phyloP scores from a whole-genome alignment of 2,113 vertebrate genomes.

The Callithrix jacchus region DNA sequence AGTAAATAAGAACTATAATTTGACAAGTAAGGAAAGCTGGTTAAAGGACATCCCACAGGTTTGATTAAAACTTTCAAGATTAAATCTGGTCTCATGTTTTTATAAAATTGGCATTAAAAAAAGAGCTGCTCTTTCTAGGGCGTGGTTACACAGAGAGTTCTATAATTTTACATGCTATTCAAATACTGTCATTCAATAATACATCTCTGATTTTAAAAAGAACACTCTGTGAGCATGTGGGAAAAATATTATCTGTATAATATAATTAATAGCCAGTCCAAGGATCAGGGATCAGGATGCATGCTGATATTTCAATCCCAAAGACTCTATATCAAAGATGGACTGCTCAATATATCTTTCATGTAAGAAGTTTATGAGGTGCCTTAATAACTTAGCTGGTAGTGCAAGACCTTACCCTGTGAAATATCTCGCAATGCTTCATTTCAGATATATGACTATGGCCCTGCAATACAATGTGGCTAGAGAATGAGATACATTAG shows the following conservation, averaged over 20 bases:
- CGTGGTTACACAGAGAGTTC: conserved; percentile 62
- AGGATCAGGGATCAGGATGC: conserved; percentile 68
- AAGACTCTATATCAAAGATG: conserved; percentile 69
- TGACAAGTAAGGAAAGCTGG: conserved; percentile 32
- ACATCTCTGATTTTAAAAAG: conserved; percentile 28
- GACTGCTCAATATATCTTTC: conserved; percentile 78
- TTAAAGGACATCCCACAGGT: conserved; percentile 54
- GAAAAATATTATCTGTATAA: conserved; percentile 73
- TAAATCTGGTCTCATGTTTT: conserved; percentile 16
- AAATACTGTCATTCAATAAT: conserved; percentile 58
- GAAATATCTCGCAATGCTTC: conserved; percentile 76
- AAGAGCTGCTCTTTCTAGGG: background rate
- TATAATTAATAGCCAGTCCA: conserved; percentile 75
- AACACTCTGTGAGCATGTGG: background rate
- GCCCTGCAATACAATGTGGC: background rate
- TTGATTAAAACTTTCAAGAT: conserved; percentile 65
- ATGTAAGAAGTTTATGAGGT: conserved; percentile 75
- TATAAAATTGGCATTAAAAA: conserved; percentile 22
- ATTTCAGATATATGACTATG: conserved; percentile 45
- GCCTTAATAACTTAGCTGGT: conserved; percentile 78
- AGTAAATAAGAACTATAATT: conserved; percentile 57
- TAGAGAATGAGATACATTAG: background rate
- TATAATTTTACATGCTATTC: conserved; percentile 53
- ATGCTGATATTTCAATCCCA: conserved; percentile 72
- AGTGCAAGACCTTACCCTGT: conserved; percentile 70